A percentile compares a stretch with the other conserved stretches of the same genome.
Evolutionary conservation across 2,888 invertebrate species (phyloP).

Genomic region (Apodemia duryi): DNA sequence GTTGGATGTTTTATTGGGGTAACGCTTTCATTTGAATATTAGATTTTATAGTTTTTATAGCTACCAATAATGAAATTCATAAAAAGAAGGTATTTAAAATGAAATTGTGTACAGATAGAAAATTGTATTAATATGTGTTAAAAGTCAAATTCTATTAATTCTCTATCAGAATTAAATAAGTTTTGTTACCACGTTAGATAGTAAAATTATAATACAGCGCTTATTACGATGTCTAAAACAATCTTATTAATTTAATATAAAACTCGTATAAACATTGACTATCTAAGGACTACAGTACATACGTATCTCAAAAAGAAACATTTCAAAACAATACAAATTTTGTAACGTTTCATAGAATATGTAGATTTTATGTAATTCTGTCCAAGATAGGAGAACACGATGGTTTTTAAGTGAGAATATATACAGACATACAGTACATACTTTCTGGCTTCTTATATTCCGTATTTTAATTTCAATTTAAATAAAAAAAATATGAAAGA

Average conservation of each 20-base stretch:
- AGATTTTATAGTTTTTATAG: no score
- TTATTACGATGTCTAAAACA: not conserved
- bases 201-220: not conserved
- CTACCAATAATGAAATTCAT: no score
- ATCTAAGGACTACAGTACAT: slow-evolving; percentile 1
- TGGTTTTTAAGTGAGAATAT: not conserved
- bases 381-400: not conserved
- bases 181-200: not conserved
- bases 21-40: no score
- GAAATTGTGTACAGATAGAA: no score
- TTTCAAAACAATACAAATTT: not conserved
- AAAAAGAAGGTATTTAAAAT: no score
- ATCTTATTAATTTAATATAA: not conserved
- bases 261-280: slow-evolving; percentile 9
- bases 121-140: no score
- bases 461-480: not conserved
- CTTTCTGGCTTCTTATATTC: not conserved
- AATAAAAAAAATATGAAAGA: not conserved
- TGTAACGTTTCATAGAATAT: not conserved
- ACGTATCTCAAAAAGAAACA: slow-evolving; percentile 1
- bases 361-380: not conserved
- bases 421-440: not conserved
- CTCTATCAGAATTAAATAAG: no score
- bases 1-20: no score
- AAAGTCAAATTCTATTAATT: no score